Base-by-base conservation (phyloP, 2,888 invertebrate species). In the Himalopsyche kuldschensis region DNA sequence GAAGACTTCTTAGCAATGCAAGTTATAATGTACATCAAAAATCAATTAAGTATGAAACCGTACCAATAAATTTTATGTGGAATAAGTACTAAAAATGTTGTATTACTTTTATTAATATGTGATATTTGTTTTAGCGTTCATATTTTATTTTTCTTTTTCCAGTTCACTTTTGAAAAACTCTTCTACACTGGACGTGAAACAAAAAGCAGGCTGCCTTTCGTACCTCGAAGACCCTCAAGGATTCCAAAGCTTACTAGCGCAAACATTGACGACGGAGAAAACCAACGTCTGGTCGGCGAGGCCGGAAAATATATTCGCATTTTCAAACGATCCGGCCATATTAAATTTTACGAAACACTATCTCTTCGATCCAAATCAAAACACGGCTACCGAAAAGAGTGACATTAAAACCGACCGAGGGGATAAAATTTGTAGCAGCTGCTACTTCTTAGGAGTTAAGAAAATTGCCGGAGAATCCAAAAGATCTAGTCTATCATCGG, bases 121-220 rank as follows among this genome's bases (percentile, higher is more conserved):
- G 3, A 55, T 55, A 55, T 4, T 6, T 55, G 2, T 55, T 55
- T 55, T 20, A 20, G 8, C 20, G 6, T 55, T 17, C 35, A 48
- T n/a, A 48, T n/a, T 48, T 20, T 11, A 41, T 41, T 41, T 31
- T 41, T n/a, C n/a, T 55, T 41, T 86, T 90, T 90, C 30, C 89
- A 95, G 95, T 87, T 92, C 92, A 86, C 94, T 96, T 87, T 89
- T 97, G 0, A 91, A 94, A 79, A 93, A 94, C 87, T 94, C 94
- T 0, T 94, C 94, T 87, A 94, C 94, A 75, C 92, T 98, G 55
- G 95, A 96, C 88, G 96, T 98, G 17, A 98, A 98, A 88, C 97
- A 97, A 88, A 94, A 96, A 87, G 97, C 97, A 1, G 98, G 98
- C 15, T 97, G 97, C 88, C 92, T 98, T 8, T 96, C 97, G 0